A percentile compares a stretch with the other conserved stretches of the same genome.
Evolutionary conservation across 2,888 invertebrate species (phyloP).

Genomic region (Sesamia inferens): DNA sequence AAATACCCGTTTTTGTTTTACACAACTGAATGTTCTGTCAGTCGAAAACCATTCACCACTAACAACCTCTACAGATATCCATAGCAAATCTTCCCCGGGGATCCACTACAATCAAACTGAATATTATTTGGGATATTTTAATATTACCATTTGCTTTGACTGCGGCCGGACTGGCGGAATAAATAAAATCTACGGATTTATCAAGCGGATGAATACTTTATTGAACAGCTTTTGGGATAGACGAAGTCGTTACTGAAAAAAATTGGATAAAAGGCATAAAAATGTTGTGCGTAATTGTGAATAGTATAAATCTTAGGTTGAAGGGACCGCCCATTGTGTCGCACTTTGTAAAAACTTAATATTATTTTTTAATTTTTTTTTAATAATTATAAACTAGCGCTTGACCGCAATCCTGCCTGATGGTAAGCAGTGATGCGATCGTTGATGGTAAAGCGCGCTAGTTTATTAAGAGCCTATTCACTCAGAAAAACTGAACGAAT

Average conservation of each 20-base stretch:
- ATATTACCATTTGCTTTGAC: constrained; percentile 2
- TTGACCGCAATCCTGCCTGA: too few relatives aligned
- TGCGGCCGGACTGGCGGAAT: neutral
- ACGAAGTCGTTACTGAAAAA: neutral
- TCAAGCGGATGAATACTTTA: neutral
- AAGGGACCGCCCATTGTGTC: too few relatives aligned
- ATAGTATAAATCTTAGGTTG: neutral
- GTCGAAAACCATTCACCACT: neutral
- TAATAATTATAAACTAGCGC: too few relatives aligned
- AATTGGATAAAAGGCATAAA: neutral
- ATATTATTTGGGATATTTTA: constrained; percentile 33
- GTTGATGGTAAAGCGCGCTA: too few relatives aligned
- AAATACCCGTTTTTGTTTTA: neutral
- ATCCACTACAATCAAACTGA: constrained; percentile 14
- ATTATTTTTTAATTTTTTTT: too few relatives aligned
- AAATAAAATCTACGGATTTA: constrained; percentile 5
- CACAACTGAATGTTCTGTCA: neutral
- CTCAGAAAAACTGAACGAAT: too few relatives aligned
- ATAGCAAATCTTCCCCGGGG: constrained; percentile 13
- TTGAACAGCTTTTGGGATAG: neutral
- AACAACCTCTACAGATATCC: neutral
- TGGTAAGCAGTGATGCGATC: too few relatives aligned
- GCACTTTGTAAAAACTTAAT: too few relatives aligned
- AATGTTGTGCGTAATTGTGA: neutral
- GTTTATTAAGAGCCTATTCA: too few relatives aligned